Percentiles rank a stretch among this genome's conserved stretches.
phyloP scores from a whole-genome alignment of 2,113 vertebrate species.

The Lamprologus lemairii region DNA sequence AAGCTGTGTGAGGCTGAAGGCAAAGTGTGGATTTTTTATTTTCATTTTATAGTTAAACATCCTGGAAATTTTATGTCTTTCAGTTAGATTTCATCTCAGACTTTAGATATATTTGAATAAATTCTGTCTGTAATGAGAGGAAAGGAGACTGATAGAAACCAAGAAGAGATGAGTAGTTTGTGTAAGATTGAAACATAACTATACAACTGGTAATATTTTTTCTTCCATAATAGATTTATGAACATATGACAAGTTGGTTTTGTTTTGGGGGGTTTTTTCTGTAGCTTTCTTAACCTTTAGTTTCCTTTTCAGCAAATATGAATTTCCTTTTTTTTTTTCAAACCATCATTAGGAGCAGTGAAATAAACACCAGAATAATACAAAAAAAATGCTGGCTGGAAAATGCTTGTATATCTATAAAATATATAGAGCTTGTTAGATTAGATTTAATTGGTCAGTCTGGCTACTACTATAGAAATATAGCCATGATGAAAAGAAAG shows the following conservation, averaged over 20 bases:
- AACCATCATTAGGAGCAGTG: background rate
- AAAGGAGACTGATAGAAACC: background rate
- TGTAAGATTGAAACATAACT: background rate
- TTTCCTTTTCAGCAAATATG: background rate
- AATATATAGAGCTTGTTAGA: background rate
- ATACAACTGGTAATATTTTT: background rate
- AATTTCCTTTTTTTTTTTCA: background rate
- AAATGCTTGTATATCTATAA: background rate
- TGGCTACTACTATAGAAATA: background rate
- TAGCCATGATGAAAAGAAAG: background rate
- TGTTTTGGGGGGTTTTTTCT: rapidly evolving
- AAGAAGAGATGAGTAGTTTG: background rate
- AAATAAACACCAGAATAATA: background rate
- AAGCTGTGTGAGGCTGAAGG: background rate
- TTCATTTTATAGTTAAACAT: background rate
- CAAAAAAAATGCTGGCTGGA: background rate
- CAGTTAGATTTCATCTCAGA: background rate
- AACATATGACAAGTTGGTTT: background rate
- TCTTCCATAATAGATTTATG: background rate
- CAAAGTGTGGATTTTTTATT: background rate
- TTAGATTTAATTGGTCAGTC: background rate
- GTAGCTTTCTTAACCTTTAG: background rate
- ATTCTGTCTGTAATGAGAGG: background rate
- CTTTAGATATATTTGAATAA: background rate
- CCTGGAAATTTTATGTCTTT: background rate